These are phyloP conservation scores for Tetrax tetrax DNA, from an alignment of 2,113 vertebrate species.

Conservation along the genomic window DNA sequence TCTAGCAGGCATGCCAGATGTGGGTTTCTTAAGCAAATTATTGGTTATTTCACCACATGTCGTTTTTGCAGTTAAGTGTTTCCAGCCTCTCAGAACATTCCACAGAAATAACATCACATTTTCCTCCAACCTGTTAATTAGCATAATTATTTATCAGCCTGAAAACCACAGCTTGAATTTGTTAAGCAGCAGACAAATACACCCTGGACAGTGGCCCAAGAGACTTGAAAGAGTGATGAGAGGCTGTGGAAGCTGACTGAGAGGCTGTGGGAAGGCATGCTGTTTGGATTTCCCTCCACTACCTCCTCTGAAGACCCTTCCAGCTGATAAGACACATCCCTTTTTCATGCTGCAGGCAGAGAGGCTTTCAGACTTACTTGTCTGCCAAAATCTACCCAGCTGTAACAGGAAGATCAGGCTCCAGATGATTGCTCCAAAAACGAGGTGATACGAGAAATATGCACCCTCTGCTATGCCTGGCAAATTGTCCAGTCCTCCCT, in stretches of 20 bases:
- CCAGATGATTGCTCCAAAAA: neutral
- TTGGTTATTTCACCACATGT: slow-evolving; percentile 88
- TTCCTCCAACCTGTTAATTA: slow-evolving; percentile 86
- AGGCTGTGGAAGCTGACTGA: slow-evolving; percentile 2
- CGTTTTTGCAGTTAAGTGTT: slow-evolving; percentile 90
- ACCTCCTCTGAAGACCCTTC: slow-evolving; percentile 13
- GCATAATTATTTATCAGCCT: slow-evolving; percentile 87
- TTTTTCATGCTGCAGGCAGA: neutral
- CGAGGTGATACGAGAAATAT: neutral
- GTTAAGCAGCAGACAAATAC: slow-evolving; percentile 57
- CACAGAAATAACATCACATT: slow-evolving; percentile 86
- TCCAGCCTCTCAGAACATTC: slow-evolving; percentile 92
- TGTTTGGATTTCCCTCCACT: neutral
- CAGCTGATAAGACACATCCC: neutral
- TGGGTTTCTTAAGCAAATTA: slow-evolving; percentile 92
- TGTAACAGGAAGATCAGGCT: neutral
- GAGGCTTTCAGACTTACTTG: neutral
- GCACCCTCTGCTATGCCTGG: neutral
- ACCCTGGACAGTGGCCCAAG: slow-evolving; percentile 23
- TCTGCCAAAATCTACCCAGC: neutral
- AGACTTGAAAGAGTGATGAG: slow-evolving; percentile 29
- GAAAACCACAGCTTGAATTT: slow-evolving; percentile 75
- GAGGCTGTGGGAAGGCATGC: slow-evolving; percentile 9
- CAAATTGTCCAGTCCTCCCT: neutral
- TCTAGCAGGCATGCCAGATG: slow-evolving; percentile 88